Conservation (phyloP, 2,888 invertebrate genomes). For the Himalopsyche kuldschensis region DNA sequence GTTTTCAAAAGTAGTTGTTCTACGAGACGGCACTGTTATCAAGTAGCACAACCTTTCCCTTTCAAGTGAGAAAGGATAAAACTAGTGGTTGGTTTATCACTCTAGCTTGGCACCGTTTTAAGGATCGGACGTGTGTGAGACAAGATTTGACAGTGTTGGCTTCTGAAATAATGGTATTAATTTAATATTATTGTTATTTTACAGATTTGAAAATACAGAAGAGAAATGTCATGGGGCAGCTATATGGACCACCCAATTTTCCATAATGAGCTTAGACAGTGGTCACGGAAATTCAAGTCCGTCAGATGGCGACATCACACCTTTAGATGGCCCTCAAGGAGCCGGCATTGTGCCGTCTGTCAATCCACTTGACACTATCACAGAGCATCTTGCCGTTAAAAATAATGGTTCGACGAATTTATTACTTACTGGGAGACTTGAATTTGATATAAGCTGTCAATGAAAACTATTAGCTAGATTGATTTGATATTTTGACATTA, state of each 20-base stretch:
- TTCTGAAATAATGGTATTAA: not conserved
- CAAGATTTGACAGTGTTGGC: not conserved
- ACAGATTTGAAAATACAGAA: slow-evolving; percentile 38
- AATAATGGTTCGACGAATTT: not conserved
- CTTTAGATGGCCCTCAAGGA: not conserved
- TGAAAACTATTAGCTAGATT: no score
- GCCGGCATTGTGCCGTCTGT: not conserved
- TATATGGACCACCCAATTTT: slow-evolving; percentile 37
- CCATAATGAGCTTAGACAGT: slow-evolving; percentile 41
- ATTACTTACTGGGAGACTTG: no score
- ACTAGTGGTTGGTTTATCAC: no score
- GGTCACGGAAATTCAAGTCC: slow-evolving; percentile 32
- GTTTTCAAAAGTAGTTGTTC: no score
- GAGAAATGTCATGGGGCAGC: slow-evolving; percentile 30
- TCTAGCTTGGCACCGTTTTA: no score
- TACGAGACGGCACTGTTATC: no score
- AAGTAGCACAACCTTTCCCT: no score
- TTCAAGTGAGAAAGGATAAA: no score
- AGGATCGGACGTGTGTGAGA: no score
- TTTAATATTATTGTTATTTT: not conserved
- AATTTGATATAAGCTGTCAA: no score
- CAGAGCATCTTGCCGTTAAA: not conserved
- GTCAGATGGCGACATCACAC: slow-evolving; percentile 13
- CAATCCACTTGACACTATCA: not conserved
- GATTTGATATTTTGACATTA: no score